Evolutionary conservation across 2,888 invertebrate genomes (phyloP).

Genomic region (Chymomyza amoena): DNA sequence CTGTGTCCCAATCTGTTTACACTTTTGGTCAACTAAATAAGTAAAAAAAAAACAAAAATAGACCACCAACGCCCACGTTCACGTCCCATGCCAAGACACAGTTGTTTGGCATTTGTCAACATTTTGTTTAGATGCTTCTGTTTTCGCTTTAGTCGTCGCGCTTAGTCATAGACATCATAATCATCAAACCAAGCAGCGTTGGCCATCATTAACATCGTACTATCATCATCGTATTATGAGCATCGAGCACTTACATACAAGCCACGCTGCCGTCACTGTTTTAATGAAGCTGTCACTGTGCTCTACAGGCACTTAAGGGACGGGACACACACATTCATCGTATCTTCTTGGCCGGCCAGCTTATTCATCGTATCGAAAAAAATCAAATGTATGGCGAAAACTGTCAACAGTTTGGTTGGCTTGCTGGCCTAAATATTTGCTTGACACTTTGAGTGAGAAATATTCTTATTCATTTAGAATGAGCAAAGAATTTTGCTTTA

Average conservation of each 20-base stretch:
- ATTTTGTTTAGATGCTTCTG: conserved; percentile 42
- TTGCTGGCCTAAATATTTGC: conserved; percentile 58
- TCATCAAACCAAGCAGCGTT: neutral
- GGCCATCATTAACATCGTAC: conserved; percentile 8
- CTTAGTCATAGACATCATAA: conserved; percentile 12
- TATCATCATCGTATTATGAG: conserved; percentile 34
- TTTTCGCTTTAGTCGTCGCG: conserved; percentile 10
- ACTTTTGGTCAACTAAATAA: conserved; percentile 33
- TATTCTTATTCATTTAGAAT: conserved; percentile 63
- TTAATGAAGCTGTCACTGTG: conserved; percentile 63
- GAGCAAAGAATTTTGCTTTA: conserved; percentile 23
- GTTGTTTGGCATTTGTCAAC: conserved; percentile 67
- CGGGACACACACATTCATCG: conserved; percentile 48
- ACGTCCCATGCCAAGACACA: conserved; percentile 22
- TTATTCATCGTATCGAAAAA: conserved; percentile 47
- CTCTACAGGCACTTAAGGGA: conserved; percentile 53
- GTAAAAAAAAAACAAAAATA: neutral
- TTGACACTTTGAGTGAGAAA: conserved; percentile 64
- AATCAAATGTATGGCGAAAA: neutral
- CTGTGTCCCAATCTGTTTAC: conserved; percentile 40
- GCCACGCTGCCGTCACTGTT: neutral
- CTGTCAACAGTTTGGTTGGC: conserved; percentile 45
- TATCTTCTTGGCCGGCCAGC: neutral
- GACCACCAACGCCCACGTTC: conserved; percentile 33
- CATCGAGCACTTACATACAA: neutral